These are phyloP conservation scores for Anas georgica DNA, from an alignment of 2,797 vertebrate genomes.

Conservation along the genomic window DNA sequence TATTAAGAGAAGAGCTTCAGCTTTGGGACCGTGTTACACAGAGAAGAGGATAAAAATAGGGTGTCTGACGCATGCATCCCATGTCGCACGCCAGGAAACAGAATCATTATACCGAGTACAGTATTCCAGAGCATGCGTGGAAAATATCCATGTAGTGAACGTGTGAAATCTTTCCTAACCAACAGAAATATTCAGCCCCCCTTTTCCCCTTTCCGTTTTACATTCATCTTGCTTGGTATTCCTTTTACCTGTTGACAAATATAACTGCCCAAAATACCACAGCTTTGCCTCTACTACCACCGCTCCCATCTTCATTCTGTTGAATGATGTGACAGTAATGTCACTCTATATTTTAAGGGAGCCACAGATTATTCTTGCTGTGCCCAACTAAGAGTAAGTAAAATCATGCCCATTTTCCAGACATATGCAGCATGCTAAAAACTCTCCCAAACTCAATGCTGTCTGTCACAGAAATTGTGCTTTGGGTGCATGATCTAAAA, in stretches of 20 bases:
- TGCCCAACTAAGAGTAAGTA: neutral
- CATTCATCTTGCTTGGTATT: neutral
- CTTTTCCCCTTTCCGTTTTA: neutral
- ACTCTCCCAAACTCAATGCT: neutral
- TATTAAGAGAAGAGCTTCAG: constrained; percentile 37
- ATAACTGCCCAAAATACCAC: rapidly evolving
- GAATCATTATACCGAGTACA: constrained; percentile 21
- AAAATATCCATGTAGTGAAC: constrained; percentile 53
- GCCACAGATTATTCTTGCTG: neutral
- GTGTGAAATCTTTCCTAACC: constrained; percentile 21
- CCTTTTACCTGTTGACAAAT: neutral
- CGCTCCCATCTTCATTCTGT: rapidly evolving
- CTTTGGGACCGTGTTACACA: constrained; percentile 45
- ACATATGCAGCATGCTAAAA: neutral
- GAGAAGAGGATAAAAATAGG: constrained; percentile 75
- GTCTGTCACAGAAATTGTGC: neutral
- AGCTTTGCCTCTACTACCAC: neutral
- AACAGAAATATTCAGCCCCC: neutral
- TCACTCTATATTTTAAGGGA: neutral
- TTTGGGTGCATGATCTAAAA: neutral
- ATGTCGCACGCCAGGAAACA: constrained; percentile 44
- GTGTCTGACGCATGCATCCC: constrained; percentile 54
- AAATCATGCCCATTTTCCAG: neutral
- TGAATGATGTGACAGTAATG: neutral
- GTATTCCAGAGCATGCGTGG: constrained; percentile 53